Base-by-base conservation (phyloP, 2,888 invertebrate genomes). In the Lasioglossum vierecki region DNA sequence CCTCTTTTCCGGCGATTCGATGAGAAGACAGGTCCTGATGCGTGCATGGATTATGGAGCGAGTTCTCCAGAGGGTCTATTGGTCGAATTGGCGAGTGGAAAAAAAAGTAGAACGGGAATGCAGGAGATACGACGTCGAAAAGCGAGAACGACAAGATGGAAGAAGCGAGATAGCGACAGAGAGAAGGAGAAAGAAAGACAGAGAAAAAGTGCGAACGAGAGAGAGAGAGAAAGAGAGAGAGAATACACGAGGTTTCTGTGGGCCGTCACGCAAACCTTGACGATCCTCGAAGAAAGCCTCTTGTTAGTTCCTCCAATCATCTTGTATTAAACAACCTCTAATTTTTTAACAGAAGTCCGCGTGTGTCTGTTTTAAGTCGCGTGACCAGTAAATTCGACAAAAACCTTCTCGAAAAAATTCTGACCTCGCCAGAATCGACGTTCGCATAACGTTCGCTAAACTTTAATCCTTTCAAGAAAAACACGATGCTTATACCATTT, bases 21-120 rank as follows among this genome's bases (percentile, higher is more conserved):
- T 39, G 77, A 60, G 85, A 86, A 82, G 81, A 74, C 79, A 82
- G 84, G 84, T 76, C 76, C 60, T 70, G 79, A 77, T 82, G 85
- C 78, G 73, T 82, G 87, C 85, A 75, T 60, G 84, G 88, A 85
- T 88, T 86, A 88, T 84, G 83, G 85, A 88, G 85, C 89, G 84
- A 85, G 88, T 89, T 89, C 82, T 82, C 79, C 35, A 11, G 77
- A 77, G 80, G 89, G 85, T 87, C 87, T 80, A 89, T 87, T 79
- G 89, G 84, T 71, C 89, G 87, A 89, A 87, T 89, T 87, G 89
- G 84, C 85, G 71, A 76, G 75, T 68, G 77, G 66, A 72, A 79
- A 75, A 77, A 79, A 83, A 71, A 82, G 72, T 63, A 79, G 73
- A 80, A 81, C 72, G 77, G 70, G 83, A 82, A 81, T 79, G 83